These are phyloP conservation scores for Chrysotoxum bicinctum DNA, from an alignment of 2,888 invertebrate genomes.

Conservation along the genomic window DNA sequence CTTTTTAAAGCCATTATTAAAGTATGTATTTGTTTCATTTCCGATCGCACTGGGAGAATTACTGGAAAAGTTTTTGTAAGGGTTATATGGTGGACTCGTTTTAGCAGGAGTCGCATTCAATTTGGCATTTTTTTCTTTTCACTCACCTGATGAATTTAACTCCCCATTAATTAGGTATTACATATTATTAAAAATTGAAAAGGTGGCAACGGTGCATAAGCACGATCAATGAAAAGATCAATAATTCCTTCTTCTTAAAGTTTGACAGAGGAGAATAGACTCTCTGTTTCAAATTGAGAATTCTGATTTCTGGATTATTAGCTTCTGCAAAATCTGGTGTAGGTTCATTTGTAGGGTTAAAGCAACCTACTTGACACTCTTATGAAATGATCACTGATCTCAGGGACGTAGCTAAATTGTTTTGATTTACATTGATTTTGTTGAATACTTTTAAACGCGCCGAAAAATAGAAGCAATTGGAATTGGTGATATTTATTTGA, in stretches of 20 bases:
- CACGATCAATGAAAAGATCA: constrained; percentile 8
- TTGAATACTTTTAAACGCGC: no score
- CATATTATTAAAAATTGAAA: neutral
- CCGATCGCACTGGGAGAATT: neutral
- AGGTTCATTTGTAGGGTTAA: no score
- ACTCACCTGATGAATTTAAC: constrained; percentile 4
- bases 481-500: no score
- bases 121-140: constrained; percentile 1
- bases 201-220: constrained; percentile 11
- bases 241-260: neutral
- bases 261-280: neutral
- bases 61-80: neutral
- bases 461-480: no score
- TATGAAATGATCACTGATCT: neutral
- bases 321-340: neutral
- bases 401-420: no score
- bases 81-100: neutral
- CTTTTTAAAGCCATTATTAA: constrained; percentile 8
- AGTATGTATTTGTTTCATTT: constrained; percentile 14
- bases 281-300: neutral
- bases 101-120: neutral
- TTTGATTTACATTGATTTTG: no score
- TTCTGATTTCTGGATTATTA: neutral
- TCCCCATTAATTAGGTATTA: constrained; percentile 14
- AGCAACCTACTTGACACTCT: neutral